phyloP scores from a whole-genome alignment of 1,140 invertebrate species.

The Melipona quadrifasciata region DNA sequence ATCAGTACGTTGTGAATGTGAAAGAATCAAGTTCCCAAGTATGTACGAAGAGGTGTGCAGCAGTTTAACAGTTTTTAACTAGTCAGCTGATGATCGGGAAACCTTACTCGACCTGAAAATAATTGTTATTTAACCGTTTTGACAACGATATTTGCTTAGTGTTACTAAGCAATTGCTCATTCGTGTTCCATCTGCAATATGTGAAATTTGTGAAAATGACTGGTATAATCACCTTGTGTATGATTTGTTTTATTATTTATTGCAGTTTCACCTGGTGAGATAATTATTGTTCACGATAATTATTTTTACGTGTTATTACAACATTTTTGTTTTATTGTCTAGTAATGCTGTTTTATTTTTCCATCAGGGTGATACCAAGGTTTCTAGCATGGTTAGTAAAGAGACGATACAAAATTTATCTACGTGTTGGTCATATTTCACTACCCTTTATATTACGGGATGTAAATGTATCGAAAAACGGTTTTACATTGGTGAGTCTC shows the following conservation, averaged over 20 bases:
- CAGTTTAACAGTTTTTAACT: no score
- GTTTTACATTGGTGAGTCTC: slow-evolving; percentile 86
- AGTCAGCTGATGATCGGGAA: neutral
- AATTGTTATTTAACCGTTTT: neutral
- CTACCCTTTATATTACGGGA: slow-evolving; percentile 86
- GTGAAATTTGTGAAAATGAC: slow-evolving; percentile 66
- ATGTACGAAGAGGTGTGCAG: neutral
- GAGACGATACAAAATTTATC: slow-evolving; percentile 85
- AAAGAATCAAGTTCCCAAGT: neutral
- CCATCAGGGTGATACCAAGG: slow-evolving; percentile 85
- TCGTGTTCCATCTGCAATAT: neutral
- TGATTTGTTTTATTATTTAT: slow-evolving; percentile 75
- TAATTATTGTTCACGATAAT: slow-evolving; percentile 22
- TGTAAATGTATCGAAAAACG: slow-evolving; percentile 86
- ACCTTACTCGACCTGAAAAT: neutral
- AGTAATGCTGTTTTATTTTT: slow-evolving; percentile 28
- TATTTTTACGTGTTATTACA: slow-evolving; percentile 8
- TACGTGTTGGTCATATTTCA: slow-evolving; percentile 86
- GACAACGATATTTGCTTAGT: neutral
- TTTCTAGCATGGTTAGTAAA: slow-evolving; percentile 87
- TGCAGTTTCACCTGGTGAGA: slow-evolving; percentile 77
- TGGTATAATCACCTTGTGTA: slow-evolving; percentile 74
- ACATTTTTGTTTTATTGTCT: neutral
- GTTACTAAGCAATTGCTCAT: neutral
- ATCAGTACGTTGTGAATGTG: neutral